A percentile compares a stretch with the other conserved stretches of the same genome.
Conservation (phyloP, 2,797 vertebrate species). For the Pangasius sanitwongsei region DNA sequence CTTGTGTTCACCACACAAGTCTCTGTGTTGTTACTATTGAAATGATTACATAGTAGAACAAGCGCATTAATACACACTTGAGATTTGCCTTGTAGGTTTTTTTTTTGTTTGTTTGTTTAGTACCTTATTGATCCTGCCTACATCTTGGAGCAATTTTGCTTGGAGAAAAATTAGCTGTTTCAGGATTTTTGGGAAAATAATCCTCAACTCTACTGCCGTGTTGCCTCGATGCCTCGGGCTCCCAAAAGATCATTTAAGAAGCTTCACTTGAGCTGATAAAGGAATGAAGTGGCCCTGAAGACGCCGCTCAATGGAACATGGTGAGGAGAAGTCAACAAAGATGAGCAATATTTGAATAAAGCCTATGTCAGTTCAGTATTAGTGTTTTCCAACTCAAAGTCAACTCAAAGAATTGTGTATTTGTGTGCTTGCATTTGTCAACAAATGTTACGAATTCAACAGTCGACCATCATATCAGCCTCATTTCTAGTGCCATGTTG, state of each 20-base stretch:
- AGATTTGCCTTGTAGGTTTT: background rate
- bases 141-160: background rate
- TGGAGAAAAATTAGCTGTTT: background rate
- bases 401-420: background rate
- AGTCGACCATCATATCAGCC: background rate
- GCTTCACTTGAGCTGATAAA: background rate
- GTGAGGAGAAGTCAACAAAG: background rate
- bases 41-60: too few species aligned
- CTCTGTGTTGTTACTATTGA: too few species aligned
- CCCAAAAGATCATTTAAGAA: background rate
- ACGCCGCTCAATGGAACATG: background rate
- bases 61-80: background rate
- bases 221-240: background rate
- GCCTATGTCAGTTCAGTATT: background rate
- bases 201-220: background rate
- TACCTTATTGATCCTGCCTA: background rate
- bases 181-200: background rate
- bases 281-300: background rate
- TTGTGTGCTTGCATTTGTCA: background rate
- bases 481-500: background rate
- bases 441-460: background rate
- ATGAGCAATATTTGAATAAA: background rate
- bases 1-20: too few species aligned
- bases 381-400: background rate
- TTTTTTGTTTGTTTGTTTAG: background rate